A percentile compares a stretch with the other conserved stretches of the same genome.
Evolutionary conservation across 2,888 invertebrate genomes (phyloP).

Genomic region (Argyresthia albistria): DNA sequence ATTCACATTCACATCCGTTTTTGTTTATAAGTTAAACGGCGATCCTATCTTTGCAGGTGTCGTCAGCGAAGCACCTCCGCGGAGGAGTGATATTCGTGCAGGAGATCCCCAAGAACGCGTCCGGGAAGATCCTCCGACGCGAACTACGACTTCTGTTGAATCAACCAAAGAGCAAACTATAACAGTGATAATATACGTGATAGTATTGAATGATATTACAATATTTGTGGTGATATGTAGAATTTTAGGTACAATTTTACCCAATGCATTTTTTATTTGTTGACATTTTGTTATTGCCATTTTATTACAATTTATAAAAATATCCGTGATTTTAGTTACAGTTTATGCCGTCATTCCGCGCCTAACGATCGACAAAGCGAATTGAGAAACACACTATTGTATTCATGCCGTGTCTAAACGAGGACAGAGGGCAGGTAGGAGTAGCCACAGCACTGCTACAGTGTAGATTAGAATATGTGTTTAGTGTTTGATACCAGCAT

Average conservation of each 20-base stretch:
- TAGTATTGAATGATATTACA: no score
- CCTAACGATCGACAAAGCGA: no score
- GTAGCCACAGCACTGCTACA: no score
- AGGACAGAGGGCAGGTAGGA: no score
- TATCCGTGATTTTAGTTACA: no score
- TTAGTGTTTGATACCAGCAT: no score
- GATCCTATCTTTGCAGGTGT: conserved; percentile 18
- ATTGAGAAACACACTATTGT: no score
- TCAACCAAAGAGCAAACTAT: conserved; percentile 48
- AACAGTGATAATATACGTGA: conserved; percentile 12
- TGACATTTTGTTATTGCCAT: neutral
- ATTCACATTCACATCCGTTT: no score
- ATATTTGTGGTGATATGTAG: no score
- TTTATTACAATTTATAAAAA: neutral
- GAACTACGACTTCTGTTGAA: conserved; percentile 49
- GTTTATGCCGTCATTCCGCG: no score
- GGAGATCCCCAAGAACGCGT: conserved; percentile 76
- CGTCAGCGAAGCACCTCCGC: conserved; percentile 74
- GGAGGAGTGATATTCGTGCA: conserved; percentile 77
- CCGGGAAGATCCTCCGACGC: conserved; percentile 79
- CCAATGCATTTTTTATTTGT: neutral
- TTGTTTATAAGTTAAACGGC: neutral
- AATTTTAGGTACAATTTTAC: neutral
- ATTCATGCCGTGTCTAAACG: no score
- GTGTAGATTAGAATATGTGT: no score